Base-by-base conservation (phyloP, 2,888 invertebrate genomes). In the Venusia cambrica region DNA sequence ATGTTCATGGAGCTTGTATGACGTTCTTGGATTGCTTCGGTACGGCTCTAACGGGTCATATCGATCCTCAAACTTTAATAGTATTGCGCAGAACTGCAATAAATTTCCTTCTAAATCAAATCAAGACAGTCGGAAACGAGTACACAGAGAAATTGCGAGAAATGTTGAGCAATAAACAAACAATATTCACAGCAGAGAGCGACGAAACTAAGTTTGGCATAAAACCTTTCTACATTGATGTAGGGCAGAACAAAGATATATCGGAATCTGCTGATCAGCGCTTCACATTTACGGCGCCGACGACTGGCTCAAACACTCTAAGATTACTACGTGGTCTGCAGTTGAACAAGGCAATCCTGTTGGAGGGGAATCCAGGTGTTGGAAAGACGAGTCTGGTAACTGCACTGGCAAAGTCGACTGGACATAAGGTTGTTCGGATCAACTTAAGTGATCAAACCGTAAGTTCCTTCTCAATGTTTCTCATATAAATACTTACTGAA, bases 391-490 rank as follows among this genome's bases (percentile, higher is more conserved):
- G 97, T 52, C 88, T 98, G 33, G 95, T 99, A 1, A 92, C 93
- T 31, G 97, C 97, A 11, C 83, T 99, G 18, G 98, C 98, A 0
- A 92, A 91, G 62, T 91, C 92, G 4, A 92, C 97, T 1, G 95
- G 96, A 1, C 92, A 97, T 69, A 89, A 91, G 61, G 90, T 99
- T 14, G 92, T 97, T 5, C 89, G 99, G 22, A 97, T 99, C 38
- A 99, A 99, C 88, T 89, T 99, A 25, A 99, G 99, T 27, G 99
- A 99, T 65, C 99, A 99, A 85, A 99, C 99, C 16, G 95, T 95
- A 83, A 87, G 90, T 84, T 45, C 27, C 5, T 22, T 21, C 22
- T 6, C 11, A 27, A 12, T 12, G 1, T 13, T 15, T 7, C n/a
- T 6, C n/a, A 5, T 5, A 5, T 14, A 4, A 2, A 2, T 17